These are phyloP conservation scores for Micropoecilia bifurca DNA, from an alignment of 2,797 vertebrate genomes.

Conservation along the genomic window DNA sequence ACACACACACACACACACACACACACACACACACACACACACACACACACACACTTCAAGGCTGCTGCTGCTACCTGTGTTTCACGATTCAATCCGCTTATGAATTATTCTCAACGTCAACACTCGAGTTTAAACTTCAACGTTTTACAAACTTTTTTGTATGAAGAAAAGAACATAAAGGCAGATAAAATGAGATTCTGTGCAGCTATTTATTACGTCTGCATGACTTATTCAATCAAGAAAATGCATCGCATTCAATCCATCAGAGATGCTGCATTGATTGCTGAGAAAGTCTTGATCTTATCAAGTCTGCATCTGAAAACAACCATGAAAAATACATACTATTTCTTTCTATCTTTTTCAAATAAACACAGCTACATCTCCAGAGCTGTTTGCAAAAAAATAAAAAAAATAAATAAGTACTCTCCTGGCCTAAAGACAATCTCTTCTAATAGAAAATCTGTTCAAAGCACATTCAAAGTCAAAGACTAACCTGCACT, in stretches of 20 bases:
- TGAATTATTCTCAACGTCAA: slow-evolving; percentile 59
- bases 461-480: neutral
- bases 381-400: neutral
- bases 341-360: neutral
- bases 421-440: no score
- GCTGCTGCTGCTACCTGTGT: slow-evolving; percentile 24
- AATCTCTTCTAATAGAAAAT: neutral
- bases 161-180: slow-evolving; percentile 9
- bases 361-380: neutral
- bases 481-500: neutral
- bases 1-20: no score
- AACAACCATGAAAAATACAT: neutral
- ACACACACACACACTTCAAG: slow-evolving; percentile 37
- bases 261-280: slow-evolving; percentile 16
- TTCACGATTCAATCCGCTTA: slow-evolving; percentile 42
- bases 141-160: slow-evolving; percentile 16
- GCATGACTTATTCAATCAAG: slow-evolving; percentile 20
- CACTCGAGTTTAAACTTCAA: slow-evolving; percentile 33
- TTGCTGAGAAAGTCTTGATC: slow-evolving; percentile 6
- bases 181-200: slow-evolving; percentile 5
- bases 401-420: neutral
- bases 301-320: slow-evolving; percentile 5
- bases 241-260: slow-evolving; percentile 21
- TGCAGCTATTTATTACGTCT: slow-evolving; percentile 21
- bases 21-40: neutral